Evolutionary conservation across 2,888 invertebrate genomes (phyloP).

Genomic region (Heliothis peltigera): DNA sequence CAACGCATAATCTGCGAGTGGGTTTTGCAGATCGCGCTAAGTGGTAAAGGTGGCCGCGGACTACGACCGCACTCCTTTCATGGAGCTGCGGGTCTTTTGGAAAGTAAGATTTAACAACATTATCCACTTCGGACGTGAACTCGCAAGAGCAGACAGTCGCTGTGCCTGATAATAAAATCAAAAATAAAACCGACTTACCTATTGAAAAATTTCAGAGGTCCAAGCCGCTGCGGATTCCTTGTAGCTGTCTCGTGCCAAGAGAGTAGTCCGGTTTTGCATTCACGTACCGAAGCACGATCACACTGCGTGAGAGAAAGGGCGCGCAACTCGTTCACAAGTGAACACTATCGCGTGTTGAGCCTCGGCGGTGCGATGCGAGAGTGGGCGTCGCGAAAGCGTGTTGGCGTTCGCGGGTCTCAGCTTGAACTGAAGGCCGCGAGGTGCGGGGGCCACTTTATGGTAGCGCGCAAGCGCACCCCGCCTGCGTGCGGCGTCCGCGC

Average conservation of each 20-base stretch:
- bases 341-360: constrained; percentile 83
- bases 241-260: constrained; percentile 79
- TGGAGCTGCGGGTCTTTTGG: constrained; percentile 75
- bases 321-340: constrained; percentile 83
- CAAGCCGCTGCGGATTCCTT: constrained; percentile 76
- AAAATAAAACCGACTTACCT: constrained; percentile 76
- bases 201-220: constrained; percentile 75
- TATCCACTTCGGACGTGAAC: constrained; percentile 67
- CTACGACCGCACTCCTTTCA: constrained; percentile 64
- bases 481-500: constrained; percentile 66
- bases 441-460: constrained; percentile 87
- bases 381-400: constrained; percentile 84
- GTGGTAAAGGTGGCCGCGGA: constrained; percentile 54
- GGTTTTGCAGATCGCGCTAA: constrained; percentile 61
- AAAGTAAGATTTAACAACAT: constrained; percentile 74
- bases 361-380: constrained; percentile 78
- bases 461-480: constrained; percentile 77
- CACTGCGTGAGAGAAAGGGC: constrained; percentile 89
- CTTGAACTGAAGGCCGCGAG: constrained; percentile 87
- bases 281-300: constrained; percentile 88
- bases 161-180: constrained; percentile 67
- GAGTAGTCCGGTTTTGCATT: constrained; percentile 88
- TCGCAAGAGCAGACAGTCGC: constrained; percentile 80
- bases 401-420: constrained; percentile 82
- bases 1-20: constrained; percentile 73